These are phyloP conservation scores for Sepioteuthis lessoniana DNA, from an alignment of 2,888 invertebrate genomes.

Conservation along the genomic window DNA sequence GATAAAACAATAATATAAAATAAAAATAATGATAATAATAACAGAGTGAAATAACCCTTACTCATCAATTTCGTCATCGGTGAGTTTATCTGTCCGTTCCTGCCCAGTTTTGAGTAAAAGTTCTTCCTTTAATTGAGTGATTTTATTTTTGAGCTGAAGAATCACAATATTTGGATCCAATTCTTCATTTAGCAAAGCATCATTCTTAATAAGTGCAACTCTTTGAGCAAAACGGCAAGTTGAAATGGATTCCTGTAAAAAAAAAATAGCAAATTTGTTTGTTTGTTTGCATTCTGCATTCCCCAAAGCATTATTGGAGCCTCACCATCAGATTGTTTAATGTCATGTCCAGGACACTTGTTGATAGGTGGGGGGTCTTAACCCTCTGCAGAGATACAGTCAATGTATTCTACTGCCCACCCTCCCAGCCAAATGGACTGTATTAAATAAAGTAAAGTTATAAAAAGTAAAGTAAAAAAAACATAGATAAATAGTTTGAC, in stretches of 20 bases:
- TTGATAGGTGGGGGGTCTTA: no score
- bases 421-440: no score
- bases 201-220: slow-evolving; percentile 76
- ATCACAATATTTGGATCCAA: slow-evolving; percentile 75
- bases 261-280: neutral
- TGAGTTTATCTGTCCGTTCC: slow-evolving; percentile 70
- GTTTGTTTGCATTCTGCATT: no score
- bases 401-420: no score
- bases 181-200: slow-evolving; percentile 75
- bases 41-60: neutral
- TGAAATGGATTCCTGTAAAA: slow-evolving; percentile 74
- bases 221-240: slow-evolving; percentile 76
- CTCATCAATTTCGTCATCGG: slow-evolving; percentile 71
- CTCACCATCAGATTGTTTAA: no score
- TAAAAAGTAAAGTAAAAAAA: no score
- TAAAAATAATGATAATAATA: neutral
- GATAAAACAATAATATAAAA: no score
- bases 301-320: no score
- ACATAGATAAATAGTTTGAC: no score
- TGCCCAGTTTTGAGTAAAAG: slow-evolving; percentile 73
- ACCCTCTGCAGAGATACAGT: no score
- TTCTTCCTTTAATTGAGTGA: slow-evolving; percentile 72
- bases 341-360: no score
- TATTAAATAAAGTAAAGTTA: no score
- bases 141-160: slow-evolving; percentile 71